Base-by-base conservation (phyloP, 35 echinoderm and acorn worm genomes). In the Diadema setosum region DNA sequence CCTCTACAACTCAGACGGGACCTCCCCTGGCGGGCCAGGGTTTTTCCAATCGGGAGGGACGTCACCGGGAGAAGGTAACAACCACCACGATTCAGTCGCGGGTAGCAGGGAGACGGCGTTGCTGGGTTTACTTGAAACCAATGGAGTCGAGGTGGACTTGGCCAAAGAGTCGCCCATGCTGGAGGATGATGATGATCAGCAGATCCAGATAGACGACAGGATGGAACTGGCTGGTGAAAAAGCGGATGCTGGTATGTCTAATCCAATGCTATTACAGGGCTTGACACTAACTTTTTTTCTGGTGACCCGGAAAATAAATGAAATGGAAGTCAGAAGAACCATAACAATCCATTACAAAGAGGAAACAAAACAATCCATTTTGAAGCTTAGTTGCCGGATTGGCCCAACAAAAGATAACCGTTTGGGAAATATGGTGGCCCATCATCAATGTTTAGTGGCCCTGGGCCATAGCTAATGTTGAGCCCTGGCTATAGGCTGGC, bases 141-240 rank as follows among this genome's bases (percentile, higher is more conserved):
- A 67, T 67, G 73, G 39, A 24, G 73, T 41, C n/a, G 37, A 35
- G 11, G 40, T 44, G 3, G 73, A 78, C 34, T 41, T 78, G 24
- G 73, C 73, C 35, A 78, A 78, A 44, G 73, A 78, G 37, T 78
- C 73, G 12, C 73, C 73, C 40, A 35, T 78, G 39, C 39, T 78
- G 73, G 73, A 78, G n/a, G 63, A 67, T 14, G 63, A 67, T 14
- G 63, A 67, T 26, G 73, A 78, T 42, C 73, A 86, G 34, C 41
- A 86, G 25, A 86, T 86, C 26, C 25, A 64, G 6, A 86, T 86
- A 24, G 83, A 84, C 5, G 83, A 86, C 32, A 86, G 83, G 40
- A 70, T 86, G 31, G 83, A 86, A 6, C 35, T 78, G 20, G 33
- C 73, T 7, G 40, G 37, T 4, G 73, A 84, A 2, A 60, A 32